Evolutionary conservation across 37 sponge, comb jelly and placozoan genomes (phyloP).

Genomic region (Hexactinellida sp.): DNA sequence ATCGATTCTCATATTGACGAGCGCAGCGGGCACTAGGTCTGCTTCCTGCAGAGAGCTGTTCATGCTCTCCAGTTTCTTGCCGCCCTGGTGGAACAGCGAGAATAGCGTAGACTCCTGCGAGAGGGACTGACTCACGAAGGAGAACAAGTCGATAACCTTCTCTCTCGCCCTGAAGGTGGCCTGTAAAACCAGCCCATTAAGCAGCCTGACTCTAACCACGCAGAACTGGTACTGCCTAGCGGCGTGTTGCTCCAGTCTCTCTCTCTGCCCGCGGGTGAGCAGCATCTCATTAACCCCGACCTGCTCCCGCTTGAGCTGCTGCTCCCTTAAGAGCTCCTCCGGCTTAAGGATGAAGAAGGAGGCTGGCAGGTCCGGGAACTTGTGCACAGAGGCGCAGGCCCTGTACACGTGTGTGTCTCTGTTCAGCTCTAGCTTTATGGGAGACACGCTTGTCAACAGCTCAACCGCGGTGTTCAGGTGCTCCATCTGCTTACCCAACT

Average conservation of each 20-base stretch:
- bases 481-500: neutral
- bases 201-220: neutral
- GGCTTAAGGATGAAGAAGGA: neutral
- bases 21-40: neutral
- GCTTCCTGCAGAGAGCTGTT: neutral
- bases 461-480: neutral
- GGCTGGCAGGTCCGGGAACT: neutral
- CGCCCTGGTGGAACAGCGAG: neutral
- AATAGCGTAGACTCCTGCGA: neutral
- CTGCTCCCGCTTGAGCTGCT: neutral
- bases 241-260: neutral
- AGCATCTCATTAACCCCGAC: slow-evolving; percentile 1
- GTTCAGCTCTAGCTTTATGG: neutral
- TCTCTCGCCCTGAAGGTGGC: neutral
- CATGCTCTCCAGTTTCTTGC: neutral
- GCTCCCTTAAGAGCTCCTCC: neutral
- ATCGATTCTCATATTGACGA: neutral
- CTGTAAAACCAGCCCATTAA: neutral
- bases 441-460: neutral
- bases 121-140: neutral
- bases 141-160: neutral
- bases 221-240: slow-evolving; percentile 8
- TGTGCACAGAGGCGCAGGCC: neutral
- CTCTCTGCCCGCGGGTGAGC: neutral
- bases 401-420: neutral